These are phyloP conservation scores for Anthoscopus minutus DNA, from an alignment of 2,113 vertebrate species.

Conservation along the genomic window DNA sequence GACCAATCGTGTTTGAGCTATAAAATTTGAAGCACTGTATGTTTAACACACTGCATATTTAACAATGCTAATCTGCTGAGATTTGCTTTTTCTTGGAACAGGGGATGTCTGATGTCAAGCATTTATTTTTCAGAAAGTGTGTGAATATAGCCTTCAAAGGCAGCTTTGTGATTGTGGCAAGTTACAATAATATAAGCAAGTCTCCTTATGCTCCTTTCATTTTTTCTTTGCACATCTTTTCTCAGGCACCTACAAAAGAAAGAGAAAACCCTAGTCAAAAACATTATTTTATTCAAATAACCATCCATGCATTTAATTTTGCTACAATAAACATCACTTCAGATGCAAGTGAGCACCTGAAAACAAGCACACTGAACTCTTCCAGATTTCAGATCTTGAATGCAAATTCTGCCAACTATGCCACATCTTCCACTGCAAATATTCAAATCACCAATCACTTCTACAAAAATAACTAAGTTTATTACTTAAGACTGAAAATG, in stretches of 20 bases:
- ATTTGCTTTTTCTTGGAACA: slow-evolving; percentile 49
- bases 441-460: neutral
- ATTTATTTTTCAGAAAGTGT: slow-evolving; percentile 12
- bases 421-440: neutral
- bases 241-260: slow-evolving; percentile 60
- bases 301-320: neutral
- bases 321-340: neutral
- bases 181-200: neutral
- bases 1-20: slow-evolving; percentile 36
- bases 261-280: slow-evolving; percentile 35
- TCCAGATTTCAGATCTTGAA: neutral
- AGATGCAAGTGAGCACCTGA: neutral
- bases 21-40: slow-evolving; percentile 49
- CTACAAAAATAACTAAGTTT: neutral
- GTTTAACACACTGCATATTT: slow-evolving; percentile 22
- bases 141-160: slow-evolving; percentile 24
- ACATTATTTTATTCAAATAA: neutral
- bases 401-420: neutral
- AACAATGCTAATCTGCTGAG: slow-evolving; percentile 54
- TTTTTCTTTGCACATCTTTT: slow-evolving; percentile 52
- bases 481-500: neutral
- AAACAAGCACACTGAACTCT: neutral
- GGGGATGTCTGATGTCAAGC: neutral
- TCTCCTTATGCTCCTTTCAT: slow-evolving; percentile 5
- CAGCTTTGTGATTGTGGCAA: slow-evolving; percentile 31